A percentile compares a stretch with the other conserved stretches of the same genome.
Conservation (phyloP, 64 coral and sea anemone genomes). For the Dendrophyllia cribrosa region DNA sequence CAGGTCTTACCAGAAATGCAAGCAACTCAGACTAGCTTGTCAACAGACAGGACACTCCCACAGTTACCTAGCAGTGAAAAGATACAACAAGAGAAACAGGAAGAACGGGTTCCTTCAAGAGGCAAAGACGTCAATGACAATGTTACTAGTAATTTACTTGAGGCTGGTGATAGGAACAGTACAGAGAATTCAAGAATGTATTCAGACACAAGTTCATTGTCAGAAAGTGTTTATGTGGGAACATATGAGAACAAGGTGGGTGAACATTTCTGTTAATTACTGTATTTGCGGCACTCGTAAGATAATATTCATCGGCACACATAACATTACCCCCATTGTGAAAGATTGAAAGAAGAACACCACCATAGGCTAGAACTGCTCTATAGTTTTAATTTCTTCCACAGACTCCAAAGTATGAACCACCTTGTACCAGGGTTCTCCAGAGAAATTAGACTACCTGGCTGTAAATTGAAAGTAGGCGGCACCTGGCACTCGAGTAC, state of each 20-base stretch:
- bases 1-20: not conserved
- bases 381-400: too few relatives aligned
- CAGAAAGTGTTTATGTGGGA: not conserved
- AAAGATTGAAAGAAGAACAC: too few relatives aligned
- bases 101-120: not conserved
- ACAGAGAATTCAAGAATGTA: not conserved
- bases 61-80: not conserved
- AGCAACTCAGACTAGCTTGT: not conserved
- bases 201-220: slow-evolving; percentile 2
- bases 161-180: not conserved
- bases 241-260: not conserved
- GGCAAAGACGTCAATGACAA: not conserved
- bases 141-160: not conserved
- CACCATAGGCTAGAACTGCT: too few relatives aligned
- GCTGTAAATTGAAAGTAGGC: too few relatives aligned
- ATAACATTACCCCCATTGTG: too few relatives aligned
- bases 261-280: not conserved
- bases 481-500: too few relatives aligned
- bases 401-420: too few relatives aligned
- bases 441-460: too few relatives aligned
- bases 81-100: not conserved
- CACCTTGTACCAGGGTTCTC: too few relatives aligned
- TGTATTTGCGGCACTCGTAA: too few relatives aligned
- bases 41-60: not conserved
- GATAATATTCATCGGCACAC: too few relatives aligned